Percentiles rank a stretch among this genome's conserved stretches.
Conservation (phyloP, 2,797 vertebrate genomes). For the Liasis olivaceus region DNA sequence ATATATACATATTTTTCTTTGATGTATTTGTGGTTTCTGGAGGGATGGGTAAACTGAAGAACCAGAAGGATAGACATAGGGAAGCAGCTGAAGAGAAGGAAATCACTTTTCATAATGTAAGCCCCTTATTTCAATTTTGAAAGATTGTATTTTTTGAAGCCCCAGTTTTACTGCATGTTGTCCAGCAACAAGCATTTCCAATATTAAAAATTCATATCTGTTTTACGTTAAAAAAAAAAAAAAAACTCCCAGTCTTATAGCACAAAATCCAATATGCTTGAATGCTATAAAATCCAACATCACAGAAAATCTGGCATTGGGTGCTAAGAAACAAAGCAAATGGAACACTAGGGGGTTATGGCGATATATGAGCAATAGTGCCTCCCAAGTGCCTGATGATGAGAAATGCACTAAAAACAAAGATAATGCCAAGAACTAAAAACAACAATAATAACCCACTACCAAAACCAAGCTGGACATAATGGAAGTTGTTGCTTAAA, state of each 20-base stretch:
- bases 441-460: neutral
- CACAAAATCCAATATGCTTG: slow-evolving; percentile 38
- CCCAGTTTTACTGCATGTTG: slow-evolving; percentile 6
- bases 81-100: neutral
- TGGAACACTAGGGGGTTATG: slow-evolving; percentile 21
- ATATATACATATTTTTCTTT: neutral
- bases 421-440: slow-evolving; percentile 11
- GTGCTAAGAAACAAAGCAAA: slow-evolving; percentile 27
- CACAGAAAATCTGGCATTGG: slow-evolving; percentile 20
- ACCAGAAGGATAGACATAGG: neutral
- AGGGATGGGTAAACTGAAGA: neutral
- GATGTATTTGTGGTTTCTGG: neutral
- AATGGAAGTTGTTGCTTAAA: slow-evolving; percentile 9
- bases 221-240: slow-evolving; percentile 1
- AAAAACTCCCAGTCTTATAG: neutral
- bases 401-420: slow-evolving; percentile 31
- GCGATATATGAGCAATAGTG: slow-evolving; percentile 14
- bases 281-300: slow-evolving; percentile 32
- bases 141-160: neutral
- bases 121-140: neutral
- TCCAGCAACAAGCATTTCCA: slow-evolving; percentile 5
- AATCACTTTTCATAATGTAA: slow-evolving; percentile 4
- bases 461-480: neutral
- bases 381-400: slow-evolving; percentile 25
- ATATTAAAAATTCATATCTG: slow-evolving; percentile 38